These are phyloP conservation scores for Toxostoma redivivum DNA, from an alignment of 2,113 vertebrate genomes.

Conservation along the genomic window DNA sequence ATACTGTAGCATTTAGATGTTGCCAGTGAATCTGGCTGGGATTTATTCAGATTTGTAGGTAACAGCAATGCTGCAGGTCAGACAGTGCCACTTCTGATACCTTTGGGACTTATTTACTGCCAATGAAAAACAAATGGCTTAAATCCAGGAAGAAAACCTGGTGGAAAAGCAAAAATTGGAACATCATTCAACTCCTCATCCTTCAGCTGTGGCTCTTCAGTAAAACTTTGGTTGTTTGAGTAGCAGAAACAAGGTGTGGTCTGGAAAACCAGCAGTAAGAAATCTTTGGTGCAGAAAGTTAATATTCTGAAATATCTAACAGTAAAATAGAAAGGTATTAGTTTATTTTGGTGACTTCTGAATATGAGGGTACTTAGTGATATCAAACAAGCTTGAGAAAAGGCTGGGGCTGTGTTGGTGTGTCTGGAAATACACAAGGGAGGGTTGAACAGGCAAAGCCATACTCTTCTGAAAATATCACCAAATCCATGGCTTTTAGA, in stretches of 20 bases:
- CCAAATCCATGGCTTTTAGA: neutral
- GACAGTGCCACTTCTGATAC: neutral
- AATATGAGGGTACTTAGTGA: neutral
- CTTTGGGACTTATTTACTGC: neutral
- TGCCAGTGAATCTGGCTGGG: slow-evolving; percentile 32
- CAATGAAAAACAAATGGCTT: neutral
- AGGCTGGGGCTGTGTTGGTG: neutral
- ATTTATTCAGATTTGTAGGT: neutral
- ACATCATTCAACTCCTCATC: neutral
- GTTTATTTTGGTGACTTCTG: neutral
- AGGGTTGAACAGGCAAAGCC: neutral
- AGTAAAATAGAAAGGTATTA: neutral
- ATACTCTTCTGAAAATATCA: neutral
- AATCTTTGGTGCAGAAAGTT: neutral
- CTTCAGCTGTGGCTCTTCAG: neutral
- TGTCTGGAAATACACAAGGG: neutral
- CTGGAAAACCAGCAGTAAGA: neutral
- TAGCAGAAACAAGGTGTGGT: neutral
- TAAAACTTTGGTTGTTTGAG: neutral
- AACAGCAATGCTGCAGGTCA: neutral
- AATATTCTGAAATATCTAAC: neutral
- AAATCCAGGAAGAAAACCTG: neutral
- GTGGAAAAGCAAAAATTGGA: neutral
- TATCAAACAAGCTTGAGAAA: neutral
- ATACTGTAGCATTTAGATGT: neutral